These are phyloP conservation scores for Cephus pygmeus DNA, from an alignment of 2,888 invertebrate genomes.

Conservation along the genomic window DNA sequence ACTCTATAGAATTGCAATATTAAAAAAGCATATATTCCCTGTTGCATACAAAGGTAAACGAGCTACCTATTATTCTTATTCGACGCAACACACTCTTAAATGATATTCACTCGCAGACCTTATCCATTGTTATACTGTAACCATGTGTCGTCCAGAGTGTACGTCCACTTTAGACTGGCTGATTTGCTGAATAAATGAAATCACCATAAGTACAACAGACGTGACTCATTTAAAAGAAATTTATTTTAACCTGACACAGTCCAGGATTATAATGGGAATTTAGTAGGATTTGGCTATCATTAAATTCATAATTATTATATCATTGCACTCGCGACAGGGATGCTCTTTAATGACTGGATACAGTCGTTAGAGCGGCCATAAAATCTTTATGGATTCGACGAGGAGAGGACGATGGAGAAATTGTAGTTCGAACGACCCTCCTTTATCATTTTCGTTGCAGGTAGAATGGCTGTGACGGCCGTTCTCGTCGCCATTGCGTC, in stretches of 20 bases:
- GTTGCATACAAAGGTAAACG: background rate
- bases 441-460: background rate
- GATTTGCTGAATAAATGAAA: background rate
- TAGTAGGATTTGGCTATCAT: background rate
- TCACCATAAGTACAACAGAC: background rate
- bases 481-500: conserved; percentile 1
- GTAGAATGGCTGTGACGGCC: conserved; percentile 1
- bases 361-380: background rate
- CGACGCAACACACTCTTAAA: background rate
- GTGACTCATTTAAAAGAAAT: background rate
- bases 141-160: background rate
- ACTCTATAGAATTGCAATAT: background rate
- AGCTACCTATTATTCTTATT: background rate
- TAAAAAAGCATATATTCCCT: background rate
- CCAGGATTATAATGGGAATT: background rate
- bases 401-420: background rate
- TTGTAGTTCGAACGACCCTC: background rate
- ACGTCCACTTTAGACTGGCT: background rate
- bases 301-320: background rate
- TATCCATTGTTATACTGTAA: background rate
- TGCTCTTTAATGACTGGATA: background rate
- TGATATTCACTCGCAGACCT: background rate
- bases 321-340: background rate
- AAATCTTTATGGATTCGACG: background rate
- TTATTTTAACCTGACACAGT: background rate